phyloP scores from a whole-genome alignment of 2,797 vertebrate species.

The Babyrousa celebensis region DNA sequence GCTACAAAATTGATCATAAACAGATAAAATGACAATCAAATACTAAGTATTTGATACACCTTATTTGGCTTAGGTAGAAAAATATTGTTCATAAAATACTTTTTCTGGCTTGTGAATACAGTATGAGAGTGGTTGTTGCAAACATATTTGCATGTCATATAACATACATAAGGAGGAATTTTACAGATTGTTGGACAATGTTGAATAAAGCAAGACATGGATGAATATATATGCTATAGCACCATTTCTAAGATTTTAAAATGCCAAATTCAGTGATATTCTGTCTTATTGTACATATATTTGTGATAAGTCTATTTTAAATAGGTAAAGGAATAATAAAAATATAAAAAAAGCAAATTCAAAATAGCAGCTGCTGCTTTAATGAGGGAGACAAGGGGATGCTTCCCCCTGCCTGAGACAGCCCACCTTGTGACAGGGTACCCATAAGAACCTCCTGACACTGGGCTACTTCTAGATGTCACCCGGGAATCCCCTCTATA shows the following conservation, averaged over 20 bases:
- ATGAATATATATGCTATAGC: background rate
- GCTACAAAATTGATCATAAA: background rate
- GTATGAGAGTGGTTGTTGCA: background rate
- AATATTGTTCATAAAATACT: background rate
- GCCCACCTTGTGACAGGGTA: too few species aligned
- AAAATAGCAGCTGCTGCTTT: background rate
- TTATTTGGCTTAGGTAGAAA: background rate
- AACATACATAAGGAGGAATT: background rate
- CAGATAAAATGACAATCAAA: background rate
- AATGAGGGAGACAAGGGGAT: background rate
- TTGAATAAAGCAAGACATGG: background rate
- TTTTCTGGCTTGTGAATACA: background rate
- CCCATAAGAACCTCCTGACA: too few species aligned
- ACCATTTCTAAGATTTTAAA: background rate
- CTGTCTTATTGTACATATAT: background rate
- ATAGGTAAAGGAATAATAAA: background rate
- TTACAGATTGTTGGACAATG: background rate
- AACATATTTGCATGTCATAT: background rate
- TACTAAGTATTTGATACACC: background rate
- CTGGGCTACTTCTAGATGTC: too few species aligned
- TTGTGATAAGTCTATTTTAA: background rate
- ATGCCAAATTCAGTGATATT: background rate
- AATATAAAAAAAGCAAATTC: background rate
- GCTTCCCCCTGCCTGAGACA: too few species aligned
- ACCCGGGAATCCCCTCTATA: too few species aligned